Evolutionary conservation across 2,797 vertebrate species (phyloP).

Genomic region (Cynodonichthys magdalenae): DNA sequence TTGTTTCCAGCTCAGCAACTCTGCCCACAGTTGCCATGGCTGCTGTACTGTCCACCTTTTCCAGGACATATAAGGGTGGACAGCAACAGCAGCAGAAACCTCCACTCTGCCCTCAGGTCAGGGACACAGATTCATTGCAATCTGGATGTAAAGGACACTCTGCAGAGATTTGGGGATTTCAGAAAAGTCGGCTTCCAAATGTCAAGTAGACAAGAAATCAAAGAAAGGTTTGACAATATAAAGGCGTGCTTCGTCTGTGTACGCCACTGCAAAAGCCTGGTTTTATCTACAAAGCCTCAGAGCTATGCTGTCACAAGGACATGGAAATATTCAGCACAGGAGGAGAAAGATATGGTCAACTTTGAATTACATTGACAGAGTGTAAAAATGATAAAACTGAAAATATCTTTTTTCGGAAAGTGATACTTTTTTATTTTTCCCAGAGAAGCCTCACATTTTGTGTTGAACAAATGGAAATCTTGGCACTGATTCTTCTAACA

Average conservation of each 20-base stretch:
- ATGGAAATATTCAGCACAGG: constrained; percentile 38
- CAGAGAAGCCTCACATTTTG: constrained; percentile 5
- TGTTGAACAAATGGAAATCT: constrained; percentile 20
- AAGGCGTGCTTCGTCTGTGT: constrained; percentile 33
- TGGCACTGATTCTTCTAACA: constrained; percentile 26
- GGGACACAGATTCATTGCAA: constrained; percentile 36
- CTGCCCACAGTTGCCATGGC: constrained; percentile 69
- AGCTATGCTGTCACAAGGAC: constrained; percentile 48
- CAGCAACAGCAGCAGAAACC: constrained; percentile 39
- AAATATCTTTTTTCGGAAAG: constrained; percentile 51
- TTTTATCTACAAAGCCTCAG: constrained; percentile 40
- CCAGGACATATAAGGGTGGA: constrained; percentile 75
- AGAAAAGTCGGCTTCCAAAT: constrained; percentile 52
- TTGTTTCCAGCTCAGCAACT: constrained; percentile 74
- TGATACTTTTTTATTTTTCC: constrained; percentile 49
- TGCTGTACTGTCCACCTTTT: constrained; percentile 72
- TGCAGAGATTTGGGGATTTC: constrained; percentile 33
- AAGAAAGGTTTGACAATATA: constrained; percentile 29
- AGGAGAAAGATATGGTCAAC: constrained; percentile 45
- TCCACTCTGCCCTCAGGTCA: constrained; percentile 39
- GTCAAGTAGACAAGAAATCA: constrained; percentile 45
- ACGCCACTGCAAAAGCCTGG: constrained; percentile 12
- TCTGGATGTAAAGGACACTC: constrained; percentile 19
- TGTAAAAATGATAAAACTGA: constrained; percentile 56
- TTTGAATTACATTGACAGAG: constrained; percentile 64